Evolutionary conservation across 2,888 invertebrate genomes (phyloP).

Genomic region (Thysanoteuthis rhombus): DNA sequence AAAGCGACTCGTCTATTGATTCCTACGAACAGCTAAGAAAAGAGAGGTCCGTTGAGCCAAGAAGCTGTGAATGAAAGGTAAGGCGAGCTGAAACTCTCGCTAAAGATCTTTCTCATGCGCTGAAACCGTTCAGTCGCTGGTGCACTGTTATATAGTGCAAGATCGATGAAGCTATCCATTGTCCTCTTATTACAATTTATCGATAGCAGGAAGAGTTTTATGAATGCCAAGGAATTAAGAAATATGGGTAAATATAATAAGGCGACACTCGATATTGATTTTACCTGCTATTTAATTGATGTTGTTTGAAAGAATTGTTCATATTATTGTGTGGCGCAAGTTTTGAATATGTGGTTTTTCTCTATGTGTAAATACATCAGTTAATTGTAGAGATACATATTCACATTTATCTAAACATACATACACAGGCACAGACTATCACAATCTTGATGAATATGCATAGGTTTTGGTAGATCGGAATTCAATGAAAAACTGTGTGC

Average conservation of each 20-base stretch:
- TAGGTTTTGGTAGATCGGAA: no score
- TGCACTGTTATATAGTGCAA: background rate
- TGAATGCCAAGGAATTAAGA: background rate
- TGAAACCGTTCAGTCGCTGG: background rate
- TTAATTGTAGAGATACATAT: background rate
- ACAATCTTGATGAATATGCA: no score
- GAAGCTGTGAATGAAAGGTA: background rate
- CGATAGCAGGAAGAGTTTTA: conserved; percentile 12
- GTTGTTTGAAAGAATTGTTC: background rate
- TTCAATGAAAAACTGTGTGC: no score
- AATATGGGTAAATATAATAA: background rate
- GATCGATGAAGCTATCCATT: background rate
- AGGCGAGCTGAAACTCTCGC: background rate
- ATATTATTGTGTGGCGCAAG: background rate
- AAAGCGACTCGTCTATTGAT: background rate
- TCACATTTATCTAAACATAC: no score
- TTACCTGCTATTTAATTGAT: background rate
- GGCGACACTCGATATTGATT: background rate
- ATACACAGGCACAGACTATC: no score
- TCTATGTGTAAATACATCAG: background rate
- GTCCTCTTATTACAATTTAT: background rate
- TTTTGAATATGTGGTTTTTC: background rate
- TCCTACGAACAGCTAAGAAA: background rate
- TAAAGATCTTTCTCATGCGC: background rate
- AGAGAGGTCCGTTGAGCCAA: background rate